Base-by-base conservation (phyloP, 2,888 invertebrate species). In the Cistogaster globosa region DNA sequence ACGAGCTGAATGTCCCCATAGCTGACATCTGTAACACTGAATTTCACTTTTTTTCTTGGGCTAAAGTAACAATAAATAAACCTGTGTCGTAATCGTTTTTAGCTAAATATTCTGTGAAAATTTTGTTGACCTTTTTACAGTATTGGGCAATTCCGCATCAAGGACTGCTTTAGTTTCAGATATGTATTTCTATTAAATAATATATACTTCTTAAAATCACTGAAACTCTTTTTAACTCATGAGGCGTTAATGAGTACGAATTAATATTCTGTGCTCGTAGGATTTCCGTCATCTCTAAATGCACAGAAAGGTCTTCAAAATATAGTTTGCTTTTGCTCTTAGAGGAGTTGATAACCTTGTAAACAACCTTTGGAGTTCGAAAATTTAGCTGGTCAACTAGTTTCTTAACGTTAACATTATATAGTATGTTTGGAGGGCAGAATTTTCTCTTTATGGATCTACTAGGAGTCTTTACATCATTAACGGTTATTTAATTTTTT, bases 61-160 rank as follows among this genome's bases (percentile, higher is more conserved):
- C 20, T 14, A 71, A 22, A 1, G 58, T 57, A 71, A 58, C 58
- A 38, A 71, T n/a, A 71, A 71, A 58, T 16, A 71, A 42, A 26
- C 71, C 71, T 42, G 71, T 71, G 11, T 71, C 71, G 22, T 11
- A 57, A 45, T 48, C 9, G 12, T 48, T 48, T 32, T 65, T 65
- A 9, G 48, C 42, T n/a, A 51, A 65, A 65, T 51, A 11, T 5
- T 14, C 22, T 14, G 71, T 71, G 14, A 42, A 16, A 9, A 71
- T n/a, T 42, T 69, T 69, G 16, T n/a, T 38, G 16, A 69, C 55
- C 20, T 57, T 69, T 9, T 42, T 36, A 42, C 42, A 2, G 42
- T 42, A 12, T 12, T 12, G 42, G 42, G 42, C 11, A 42, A 42
- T 42, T 42, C 9, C 42, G 2, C 42, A 42, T 42, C 42, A 42